Evolutionary conservation across 2,113 vertebrate species (phyloP).

Genomic region (Neodontobutis hainanensis): DNA sequence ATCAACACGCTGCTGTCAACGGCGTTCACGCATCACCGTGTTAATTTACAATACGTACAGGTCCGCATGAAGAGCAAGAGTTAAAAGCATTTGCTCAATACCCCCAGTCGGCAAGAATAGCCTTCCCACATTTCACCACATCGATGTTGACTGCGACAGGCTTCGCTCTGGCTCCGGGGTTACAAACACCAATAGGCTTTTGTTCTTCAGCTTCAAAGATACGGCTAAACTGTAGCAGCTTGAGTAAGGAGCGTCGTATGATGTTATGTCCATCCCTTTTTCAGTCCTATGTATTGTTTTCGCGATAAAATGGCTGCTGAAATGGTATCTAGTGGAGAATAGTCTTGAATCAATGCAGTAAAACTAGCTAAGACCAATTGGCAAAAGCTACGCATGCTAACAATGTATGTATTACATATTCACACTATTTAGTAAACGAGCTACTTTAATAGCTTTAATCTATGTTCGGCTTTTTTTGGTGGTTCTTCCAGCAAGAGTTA

Average conservation of each 20-base stretch:
- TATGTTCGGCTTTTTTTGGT: slow-evolving; percentile 33
- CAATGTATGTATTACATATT: slow-evolving; percentile 3
- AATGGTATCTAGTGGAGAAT: slow-evolving; percentile 48
- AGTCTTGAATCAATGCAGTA: slow-evolving; percentile 52
- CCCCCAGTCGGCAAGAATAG: slow-evolving; percentile 43
- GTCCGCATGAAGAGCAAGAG: slow-evolving; percentile 24
- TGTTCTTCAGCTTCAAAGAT: slow-evolving; percentile 28
- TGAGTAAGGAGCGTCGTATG: slow-evolving; percentile 21
- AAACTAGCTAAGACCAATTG: slow-evolving; percentile 35
- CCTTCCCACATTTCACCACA: slow-evolving; percentile 55
- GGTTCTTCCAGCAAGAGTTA: slow-evolving; percentile 62
- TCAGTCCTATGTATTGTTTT: slow-evolving; percentile 66
- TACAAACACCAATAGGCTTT: slow-evolving; percentile 27
- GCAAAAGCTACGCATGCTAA: slow-evolving; percentile 46
- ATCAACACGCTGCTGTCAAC: neutral
- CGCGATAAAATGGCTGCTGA: slow-evolving; percentile 82
- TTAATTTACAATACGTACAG: neutral
- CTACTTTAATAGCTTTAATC: slow-evolving; percentile 4
- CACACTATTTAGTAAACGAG: slow-evolving; percentile 2
- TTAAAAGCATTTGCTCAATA: slow-evolving; percentile 43
- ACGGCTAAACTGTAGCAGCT: slow-evolving; percentile 3
- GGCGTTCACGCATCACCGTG: neutral
- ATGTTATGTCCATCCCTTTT: slow-evolving; percentile 13
- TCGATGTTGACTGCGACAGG: slow-evolving; percentile 69
- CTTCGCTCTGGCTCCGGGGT: slow-evolving; percentile 36